These are phyloP conservation scores for Rhynchophorus ferrugineus DNA, from an alignment of 1,140 invertebrate species.

Conservation along the genomic window DNA sequence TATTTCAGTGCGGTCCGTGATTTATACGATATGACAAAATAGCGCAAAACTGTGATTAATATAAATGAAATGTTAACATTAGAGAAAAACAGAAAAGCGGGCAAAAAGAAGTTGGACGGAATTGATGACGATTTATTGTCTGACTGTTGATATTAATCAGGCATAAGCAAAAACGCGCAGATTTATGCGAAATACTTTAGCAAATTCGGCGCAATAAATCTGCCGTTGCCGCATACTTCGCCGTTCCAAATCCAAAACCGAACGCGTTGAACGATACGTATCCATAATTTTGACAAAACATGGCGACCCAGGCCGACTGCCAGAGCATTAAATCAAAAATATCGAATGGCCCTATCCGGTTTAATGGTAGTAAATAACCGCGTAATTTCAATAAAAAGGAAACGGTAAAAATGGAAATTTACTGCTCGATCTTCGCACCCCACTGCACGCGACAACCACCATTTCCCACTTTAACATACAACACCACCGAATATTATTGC, in stretches of 20 bases:
- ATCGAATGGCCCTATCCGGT: constrained; percentile 27
- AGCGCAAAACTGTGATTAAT: no score
- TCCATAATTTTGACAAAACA: constrained; percentile 24
- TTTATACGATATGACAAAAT: no score
- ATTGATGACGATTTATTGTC: constrained; percentile 9
- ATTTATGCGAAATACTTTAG: constrained; percentile 16
- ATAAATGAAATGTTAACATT: no score
- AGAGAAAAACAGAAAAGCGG: no score
- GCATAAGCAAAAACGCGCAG: constrained; percentile 16
- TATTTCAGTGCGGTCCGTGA: no score
- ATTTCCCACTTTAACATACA: no score
- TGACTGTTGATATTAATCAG: constrained; percentile 12
- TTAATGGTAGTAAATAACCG: constrained; percentile 28
- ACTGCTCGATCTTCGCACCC: constrained; percentile 23
- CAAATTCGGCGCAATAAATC: constrained; percentile 12
- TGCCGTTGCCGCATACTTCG: constrained; percentile 14
- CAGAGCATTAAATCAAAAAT: constrained; percentile 27
- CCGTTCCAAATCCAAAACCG: constrained; percentile 18
- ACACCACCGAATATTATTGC: no score
- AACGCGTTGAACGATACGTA: constrained; percentile 18
- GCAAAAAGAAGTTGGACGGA: not conserved
- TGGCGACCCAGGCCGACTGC: constrained; percentile 16
- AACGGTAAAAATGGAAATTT: constrained; percentile 27
- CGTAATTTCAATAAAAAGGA: constrained; percentile 30
- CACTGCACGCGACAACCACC: constrained; percentile 13